Evolutionary conservation across 2,113 vertebrate genomes (phyloP), one percentile per base, ranked within the genome.

Genomic region (Pristiophorus japonicus): DNA sequence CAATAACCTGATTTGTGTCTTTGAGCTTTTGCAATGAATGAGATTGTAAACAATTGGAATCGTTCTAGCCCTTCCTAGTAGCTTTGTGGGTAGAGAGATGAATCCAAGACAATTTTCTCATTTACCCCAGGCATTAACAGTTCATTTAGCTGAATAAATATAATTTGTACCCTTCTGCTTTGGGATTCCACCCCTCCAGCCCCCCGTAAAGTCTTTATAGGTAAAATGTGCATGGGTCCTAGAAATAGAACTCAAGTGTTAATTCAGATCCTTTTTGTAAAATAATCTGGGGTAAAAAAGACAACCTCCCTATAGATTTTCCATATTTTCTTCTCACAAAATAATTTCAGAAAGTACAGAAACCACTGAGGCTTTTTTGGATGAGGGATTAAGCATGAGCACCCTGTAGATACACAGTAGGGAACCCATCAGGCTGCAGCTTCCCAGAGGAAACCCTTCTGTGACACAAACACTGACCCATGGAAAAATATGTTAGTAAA

Each of bases 271-370:
- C 27, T 59, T 90, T 90, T 55, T 90, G 87, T 30, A 27, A 12
- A 90, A 90, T 45, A 94, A 20, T 94, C 63, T 11, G n/a, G 42
- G 55, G 20, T 10, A 67, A 20, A 63, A 92, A 65, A 63, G 34
- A 92, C 47, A 88, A 45, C 38, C n/a, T 65, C 91, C 27, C 59
- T 45, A 24, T 65, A 94, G 93, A 47, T 94, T 90, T 94, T 94
- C 65, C 42, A 30, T 30, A 12, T 70, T 66, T 34, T 70, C 42
- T 70, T 94, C 93, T 66, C 1, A 70, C 34, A 27, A 70, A 94
- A 45, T 30, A 94, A 94, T 94, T 70, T 27, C 93, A 94, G 11
- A 27, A 94, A 94, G 42, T 94, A 24, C 4, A 0, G n/a, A 16
- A 87, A 87, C 12, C 38, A 16, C n/a, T 42, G 91, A 67, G 24